Evolutionary conservation across 2,113 vertebrate species (phyloP), one percentile per base, ranked within the genome.

Genomic region (Elephas maximus): DNA sequence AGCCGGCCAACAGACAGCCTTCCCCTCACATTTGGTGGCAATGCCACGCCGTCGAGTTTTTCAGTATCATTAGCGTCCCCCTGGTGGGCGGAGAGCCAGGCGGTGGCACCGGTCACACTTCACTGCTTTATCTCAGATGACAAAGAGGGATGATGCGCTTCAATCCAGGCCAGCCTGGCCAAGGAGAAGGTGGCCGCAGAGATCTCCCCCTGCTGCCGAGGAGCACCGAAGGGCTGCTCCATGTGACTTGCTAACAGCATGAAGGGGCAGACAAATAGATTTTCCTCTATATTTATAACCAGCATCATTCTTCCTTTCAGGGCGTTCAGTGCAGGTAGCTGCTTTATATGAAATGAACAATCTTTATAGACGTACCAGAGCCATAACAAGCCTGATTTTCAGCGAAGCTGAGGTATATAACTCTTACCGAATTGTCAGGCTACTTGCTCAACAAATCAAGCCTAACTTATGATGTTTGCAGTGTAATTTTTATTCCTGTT

Each of bases 401-500:
- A 99, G 99, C 98, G 98, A 99, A 97, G 98, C 98, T 98, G 98
- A 98, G 99, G 98, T 98, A 99, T 99, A 99, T 99, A 99, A 99
- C 99, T 99, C 99, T 99, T 98, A 98, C 98, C 98, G 98, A 99
- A 99, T 99, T 99, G 99, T 99, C 99, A 99, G 98, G 98, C 99
- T 99, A 99, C 99, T 99, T 98, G 99, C 99, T 99, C 99, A 98
- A 99, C 99, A 99, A 99, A 99, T 99, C 99, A 99, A 99, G 99
- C 99, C 99, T 99, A 99, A 99, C 99, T 98, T 99, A 99, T 99
- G 99, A 99, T 99, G 99, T 99, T 99, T 99, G 99, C 99, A 98
- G 99, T 98, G 99, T 99, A 99, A 99, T 99, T 99, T 99, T 99
- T 99, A 99, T 99, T 99, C 99, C 99, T 99, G 98, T 99, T 99